A percentile compares a stretch with the other conserved stretches of the same genome.
These are phyloP conservation scores for Craseonycteris thonglongyai DNA, from an alignment of 2,113 vertebrate species.

Conservation along the genomic window DNA sequence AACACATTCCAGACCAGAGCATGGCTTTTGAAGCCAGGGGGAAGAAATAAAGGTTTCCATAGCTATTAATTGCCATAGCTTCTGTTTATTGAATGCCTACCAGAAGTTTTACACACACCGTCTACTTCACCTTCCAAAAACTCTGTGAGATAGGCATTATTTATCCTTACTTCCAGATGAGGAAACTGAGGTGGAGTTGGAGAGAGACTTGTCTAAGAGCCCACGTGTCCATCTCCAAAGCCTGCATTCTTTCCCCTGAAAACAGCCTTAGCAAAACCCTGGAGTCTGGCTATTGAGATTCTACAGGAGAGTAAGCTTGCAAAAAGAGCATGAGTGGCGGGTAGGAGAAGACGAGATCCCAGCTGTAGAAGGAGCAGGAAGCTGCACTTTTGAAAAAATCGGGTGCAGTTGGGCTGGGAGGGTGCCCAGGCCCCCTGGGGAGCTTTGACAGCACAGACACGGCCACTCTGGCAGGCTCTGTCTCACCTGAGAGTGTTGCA, in stretches of 20 bases:
- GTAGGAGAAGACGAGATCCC: not conserved
- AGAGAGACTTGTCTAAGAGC: not conserved
- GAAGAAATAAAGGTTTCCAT: not conserved
- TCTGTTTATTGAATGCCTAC: not conserved
- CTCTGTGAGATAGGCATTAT: not conserved
- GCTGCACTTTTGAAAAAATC: not conserved
- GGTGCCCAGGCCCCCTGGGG: not conserved
- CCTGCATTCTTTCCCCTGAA: not conserved
- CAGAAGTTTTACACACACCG: not conserved
- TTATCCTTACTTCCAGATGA: not conserved
- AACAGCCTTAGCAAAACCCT: not conserved
- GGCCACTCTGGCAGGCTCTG: not conserved
- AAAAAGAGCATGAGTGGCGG: not conserved
- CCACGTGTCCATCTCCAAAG: not conserved
- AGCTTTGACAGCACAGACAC: not conserved
- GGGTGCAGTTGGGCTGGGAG: not conserved
- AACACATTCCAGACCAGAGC: not conserved
- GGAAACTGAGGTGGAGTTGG: not conserved
- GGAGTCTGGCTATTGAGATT: not conserved
- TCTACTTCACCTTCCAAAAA: not conserved
- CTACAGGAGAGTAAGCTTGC: not conserved
- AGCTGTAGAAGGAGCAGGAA: not conserved
- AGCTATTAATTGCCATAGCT: not conserved
- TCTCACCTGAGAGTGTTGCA: not conserved
- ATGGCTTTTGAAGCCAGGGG: not conserved